Base-by-base conservation (phyloP, 2,797 vertebrate genomes). In the Cephalopachus bancanus region DNA sequence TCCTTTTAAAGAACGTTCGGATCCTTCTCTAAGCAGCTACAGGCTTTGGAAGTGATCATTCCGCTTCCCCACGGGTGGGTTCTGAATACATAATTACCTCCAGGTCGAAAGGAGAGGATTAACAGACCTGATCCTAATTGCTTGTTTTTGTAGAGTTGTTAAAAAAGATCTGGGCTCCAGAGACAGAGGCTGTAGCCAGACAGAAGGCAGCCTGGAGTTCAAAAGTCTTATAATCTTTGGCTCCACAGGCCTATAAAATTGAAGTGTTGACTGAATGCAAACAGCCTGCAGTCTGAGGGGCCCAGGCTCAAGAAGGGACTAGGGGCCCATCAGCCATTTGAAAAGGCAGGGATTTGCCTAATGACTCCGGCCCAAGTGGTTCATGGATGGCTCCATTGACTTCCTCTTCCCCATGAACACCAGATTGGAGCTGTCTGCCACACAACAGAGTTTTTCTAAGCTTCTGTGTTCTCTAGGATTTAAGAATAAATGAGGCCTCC, bases 211-310 rank as follows among this genome's bases (percentile, higher is more conserved):
- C 98, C 98, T 97, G 98, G 96, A 98, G 98, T 99, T 99, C 98
- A 98, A 96, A 99, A 98, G 98, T 98, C 98, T 98, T 97, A 97
- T 98, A 98, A 97, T 98, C 98, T 98, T 98, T 98, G 98, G 98
- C 98, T 99, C 98, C 98, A 96, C 92, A 95, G 98, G 97, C 93
- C 98, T 98, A 98, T 99, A 99, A 99, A 99, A 98, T 97, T 94
- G 10, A 98, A 98, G 98, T 99, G 98, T 98, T 98, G 98, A 98
- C 97, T 98, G 98, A 99, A 99, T 97, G 95, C 98, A 98, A 99
- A 97, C 98, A 98, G 98, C 96, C 94, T 85, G 96, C 88, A 22
- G 62, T 97, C 97, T 89, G 88, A 97, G 97, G 96, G 97, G 97
- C 97, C 96, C 80, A 67, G 88, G 72, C 1, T 0, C 90, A 69